A percentile compares a stretch with the other conserved stretches of the same genome.
Evolutionary conservation across 2,113 vertebrate genomes (phyloP).

Genomic region (Scartelaos histophorus): DNA sequence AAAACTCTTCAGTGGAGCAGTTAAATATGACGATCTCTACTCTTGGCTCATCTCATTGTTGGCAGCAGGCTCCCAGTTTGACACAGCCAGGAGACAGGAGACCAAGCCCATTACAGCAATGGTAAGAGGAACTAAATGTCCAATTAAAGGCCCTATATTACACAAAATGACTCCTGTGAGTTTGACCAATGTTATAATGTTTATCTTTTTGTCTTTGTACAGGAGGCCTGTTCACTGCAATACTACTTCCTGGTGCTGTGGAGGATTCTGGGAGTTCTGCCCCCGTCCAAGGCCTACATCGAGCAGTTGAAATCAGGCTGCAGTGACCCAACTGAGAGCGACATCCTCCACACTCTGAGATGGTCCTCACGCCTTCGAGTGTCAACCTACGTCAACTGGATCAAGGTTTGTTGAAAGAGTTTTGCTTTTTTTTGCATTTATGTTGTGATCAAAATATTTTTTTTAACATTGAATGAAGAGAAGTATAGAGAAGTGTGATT

Average conservation of each 20-base stretch:
- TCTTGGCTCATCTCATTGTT: slow-evolving; percentile 85
- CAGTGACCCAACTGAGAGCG: slow-evolving; percentile 89
- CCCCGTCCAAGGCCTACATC: slow-evolving; percentile 90
- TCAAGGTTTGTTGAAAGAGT: slow-evolving; percentile 81
- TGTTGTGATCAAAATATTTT: not conserved
- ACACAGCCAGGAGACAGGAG: slow-evolving; percentile 89
- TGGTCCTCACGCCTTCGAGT: slow-evolving; percentile 95
- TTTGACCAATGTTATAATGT: no score
- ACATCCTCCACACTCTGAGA: slow-evolving; percentile 91
- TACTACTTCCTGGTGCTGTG: slow-evolving; percentile 96
- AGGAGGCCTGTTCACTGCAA: slow-evolving; percentile 98
- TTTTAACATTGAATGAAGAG: no score
- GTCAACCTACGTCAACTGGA: slow-evolving; percentile 88
- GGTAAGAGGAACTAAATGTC: slow-evolving; percentile 73
- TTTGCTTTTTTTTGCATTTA: not conserved
- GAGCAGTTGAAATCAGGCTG: slow-evolving; percentile 87
- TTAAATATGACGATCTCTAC: slow-evolving; percentile 91
- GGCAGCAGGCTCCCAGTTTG: slow-evolving; percentile 91
- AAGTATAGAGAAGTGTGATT: no score
- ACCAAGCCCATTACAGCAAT: slow-evolving; percentile 86
- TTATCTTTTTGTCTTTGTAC: slow-evolving; percentile 7
- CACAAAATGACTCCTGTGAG: no score
- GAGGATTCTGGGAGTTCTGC: slow-evolving; percentile 91
- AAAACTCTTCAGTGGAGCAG: slow-evolving; percentile 85
- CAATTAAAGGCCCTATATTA: not conserved